Conservation (phyloP, 2,113 vertebrate genomes). For the Enhydra lutris region DNA sequence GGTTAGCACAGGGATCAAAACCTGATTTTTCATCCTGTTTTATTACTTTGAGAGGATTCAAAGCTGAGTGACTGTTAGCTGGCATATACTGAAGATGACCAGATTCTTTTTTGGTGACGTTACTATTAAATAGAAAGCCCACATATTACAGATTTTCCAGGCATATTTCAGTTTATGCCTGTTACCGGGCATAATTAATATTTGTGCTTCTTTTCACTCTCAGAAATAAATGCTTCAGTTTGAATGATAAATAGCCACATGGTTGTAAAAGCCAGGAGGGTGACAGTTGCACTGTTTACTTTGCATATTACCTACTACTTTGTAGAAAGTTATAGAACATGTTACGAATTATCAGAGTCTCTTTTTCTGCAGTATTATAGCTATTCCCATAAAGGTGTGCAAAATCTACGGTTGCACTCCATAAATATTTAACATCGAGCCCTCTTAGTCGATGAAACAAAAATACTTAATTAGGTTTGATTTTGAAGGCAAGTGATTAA, state of each 20-base stretch:
- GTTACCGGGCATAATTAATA: not conserved
- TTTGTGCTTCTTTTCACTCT: not conserved
- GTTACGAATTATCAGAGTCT: not conserved
- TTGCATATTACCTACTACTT: not conserved
- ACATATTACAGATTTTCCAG: not conserved
- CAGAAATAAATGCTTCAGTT: slow-evolving; percentile 20
- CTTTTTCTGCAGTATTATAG: not conserved
- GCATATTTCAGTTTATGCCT: not conserved
- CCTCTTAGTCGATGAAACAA: not conserved
- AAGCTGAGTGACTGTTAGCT: not conserved
- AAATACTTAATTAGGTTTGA: not conserved
- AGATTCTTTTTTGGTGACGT: slow-evolving; percentile 1
- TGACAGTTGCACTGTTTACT: not conserved
- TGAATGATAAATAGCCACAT: not conserved
- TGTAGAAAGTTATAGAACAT: not conserved
- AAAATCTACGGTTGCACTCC: not conserved
- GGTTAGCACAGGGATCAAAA: not conserved
- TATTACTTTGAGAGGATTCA: slow-evolving; percentile 16
- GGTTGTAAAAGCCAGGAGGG: not conserved
- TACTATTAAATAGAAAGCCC: not conserved
- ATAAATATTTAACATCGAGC: not conserved
- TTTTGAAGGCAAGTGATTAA: slow-evolving; percentile 19
- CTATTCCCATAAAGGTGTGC: not conserved
- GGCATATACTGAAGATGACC: not conserved
- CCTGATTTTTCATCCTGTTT: not conserved